A percentile compares a stretch with the other conserved stretches of the same genome.
Conservation (phyloP, 2,113 vertebrate species). For the Clarias magur region DNA sequence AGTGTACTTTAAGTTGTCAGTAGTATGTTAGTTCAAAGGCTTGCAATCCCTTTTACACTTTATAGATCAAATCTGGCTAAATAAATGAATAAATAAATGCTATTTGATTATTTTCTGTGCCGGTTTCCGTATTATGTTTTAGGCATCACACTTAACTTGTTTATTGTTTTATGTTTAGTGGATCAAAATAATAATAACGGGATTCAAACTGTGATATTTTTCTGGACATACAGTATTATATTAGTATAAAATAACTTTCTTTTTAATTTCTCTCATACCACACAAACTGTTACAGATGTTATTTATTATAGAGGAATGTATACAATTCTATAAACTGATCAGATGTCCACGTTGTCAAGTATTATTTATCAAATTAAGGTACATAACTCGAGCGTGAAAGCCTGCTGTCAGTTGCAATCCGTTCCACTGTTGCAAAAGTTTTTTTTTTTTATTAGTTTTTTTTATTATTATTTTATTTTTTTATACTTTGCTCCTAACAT, state of each 20-base stretch:
- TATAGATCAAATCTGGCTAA: background rate
- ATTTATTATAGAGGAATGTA: background rate
- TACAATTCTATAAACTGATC: too few relatives aligned
- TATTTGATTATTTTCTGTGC: background rate
- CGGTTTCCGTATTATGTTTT: background rate
- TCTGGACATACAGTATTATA: background rate
- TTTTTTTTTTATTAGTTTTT: background rate
- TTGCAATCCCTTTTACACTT: background rate
- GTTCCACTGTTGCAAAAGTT: slow-evolving; percentile 8
- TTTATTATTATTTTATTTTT: background rate
- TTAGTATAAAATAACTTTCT: too few relatives aligned
- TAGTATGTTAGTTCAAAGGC: background rate
- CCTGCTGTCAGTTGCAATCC: background rate
- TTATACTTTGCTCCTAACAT: slow-evolving; percentile 10
- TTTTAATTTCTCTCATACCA: background rate
- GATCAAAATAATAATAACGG: too few relatives aligned
- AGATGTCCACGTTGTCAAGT: too few relatives aligned
- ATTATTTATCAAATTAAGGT: background rate
- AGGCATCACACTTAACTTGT: background rate
- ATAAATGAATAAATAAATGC: background rate
- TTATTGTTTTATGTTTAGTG: background rate
- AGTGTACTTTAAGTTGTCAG: background rate
- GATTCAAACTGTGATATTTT: background rate
- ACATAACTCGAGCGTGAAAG: background rate
- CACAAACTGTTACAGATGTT: background rate